These are phyloP conservation scores for Microdon myrmicae DNA, from an alignment of 2,888 invertebrate species.

Conservation along the genomic window DNA sequence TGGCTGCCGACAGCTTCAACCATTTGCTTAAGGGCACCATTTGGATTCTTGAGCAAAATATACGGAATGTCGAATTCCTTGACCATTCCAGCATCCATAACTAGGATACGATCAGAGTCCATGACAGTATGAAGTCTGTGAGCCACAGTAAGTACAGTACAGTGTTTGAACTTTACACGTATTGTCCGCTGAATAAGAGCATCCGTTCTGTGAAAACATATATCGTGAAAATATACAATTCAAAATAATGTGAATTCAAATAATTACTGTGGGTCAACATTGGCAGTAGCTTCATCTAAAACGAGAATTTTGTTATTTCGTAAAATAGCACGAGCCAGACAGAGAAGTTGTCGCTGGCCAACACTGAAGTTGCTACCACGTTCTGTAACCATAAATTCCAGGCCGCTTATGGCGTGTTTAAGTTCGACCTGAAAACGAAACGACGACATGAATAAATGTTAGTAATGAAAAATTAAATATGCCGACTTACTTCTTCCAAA, in stretches of 20 bases:
- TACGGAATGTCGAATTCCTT: constrained; percentile 80
- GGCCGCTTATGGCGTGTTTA: constrained; percentile 66
- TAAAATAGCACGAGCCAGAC: constrained; percentile 75
- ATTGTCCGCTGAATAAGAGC: constrained; percentile 86
- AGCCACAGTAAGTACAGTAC: constrained; percentile 91
- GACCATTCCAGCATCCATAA: constrained; percentile 83
- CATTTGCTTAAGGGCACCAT: constrained; percentile 76
- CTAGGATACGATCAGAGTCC: constrained; percentile 89
- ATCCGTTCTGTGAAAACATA: constrained; percentile 79
- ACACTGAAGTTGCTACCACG: constrained; percentile 74
- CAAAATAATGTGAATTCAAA: neutral
- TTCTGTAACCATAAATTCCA: constrained; percentile 71
- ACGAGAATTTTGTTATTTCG: constrained; percentile 73
- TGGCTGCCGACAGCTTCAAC: constrained; percentile 76
- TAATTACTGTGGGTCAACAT: constrained; percentile 72
- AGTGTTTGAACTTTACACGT: constrained; percentile 79
- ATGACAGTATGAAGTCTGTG: constrained; percentile 92
- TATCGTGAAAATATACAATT: neutral
- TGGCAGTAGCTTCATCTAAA: constrained; percentile 78
- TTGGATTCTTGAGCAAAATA: constrained; percentile 71
- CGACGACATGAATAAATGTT: too few species aligned
- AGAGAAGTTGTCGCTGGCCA: constrained; percentile 76
- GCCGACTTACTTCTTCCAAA: constrained; percentile 59
- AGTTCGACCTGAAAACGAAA: constrained; percentile 69
- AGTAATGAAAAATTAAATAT: neutral